Percentiles rank a stretch among this genome's conserved stretches.
phyloP scores from a whole-genome alignment of 30 jellyfish, hydroid and myxozoan genomes.

The Pelagia noctiluca region DNA sequence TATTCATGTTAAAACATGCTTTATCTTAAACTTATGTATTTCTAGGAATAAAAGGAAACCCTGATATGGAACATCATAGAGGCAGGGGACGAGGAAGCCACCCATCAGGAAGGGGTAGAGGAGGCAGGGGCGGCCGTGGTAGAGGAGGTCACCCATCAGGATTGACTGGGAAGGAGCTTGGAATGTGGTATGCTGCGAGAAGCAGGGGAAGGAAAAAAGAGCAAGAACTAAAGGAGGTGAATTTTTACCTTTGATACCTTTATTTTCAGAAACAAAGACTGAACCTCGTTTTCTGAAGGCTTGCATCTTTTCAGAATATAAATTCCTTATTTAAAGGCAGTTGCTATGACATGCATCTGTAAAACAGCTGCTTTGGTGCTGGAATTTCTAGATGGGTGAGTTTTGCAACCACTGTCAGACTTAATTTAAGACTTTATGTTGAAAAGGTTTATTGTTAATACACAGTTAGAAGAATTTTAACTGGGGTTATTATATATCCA shows the following conservation, averaged over 20 bases:
- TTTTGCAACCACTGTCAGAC: neutral
- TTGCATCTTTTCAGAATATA: neutral
- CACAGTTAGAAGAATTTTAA: too few relatives aligned
- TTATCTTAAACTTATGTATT: too few relatives aligned
- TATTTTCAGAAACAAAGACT: neutral
- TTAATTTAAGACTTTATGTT: too few relatives aligned
- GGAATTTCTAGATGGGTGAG: neutral
- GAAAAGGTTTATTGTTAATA: too few relatives aligned
- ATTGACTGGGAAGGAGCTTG: constrained; percentile 87
- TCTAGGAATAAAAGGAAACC: constrained; percentile 1
- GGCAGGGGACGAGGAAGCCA: constrained; percentile 22
- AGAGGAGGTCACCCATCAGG: constrained; percentile 89
- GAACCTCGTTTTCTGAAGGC: neutral
- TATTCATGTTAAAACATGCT: too few relatives aligned
- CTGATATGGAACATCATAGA: constrained; percentile 1
- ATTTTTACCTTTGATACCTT: neutral
- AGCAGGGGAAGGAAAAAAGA: constrained; percentile 69
- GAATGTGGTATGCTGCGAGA: constrained; percentile 88
- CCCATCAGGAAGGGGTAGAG: constrained; percentile 55
- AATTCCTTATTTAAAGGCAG: neutral
- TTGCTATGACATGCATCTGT: neutral
- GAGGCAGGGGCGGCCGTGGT: constrained; percentile 70
- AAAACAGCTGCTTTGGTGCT: neutral
- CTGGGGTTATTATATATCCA: too few relatives aligned
- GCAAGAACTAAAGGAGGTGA: constrained; percentile 64